These are phyloP conservation scores for Falco punctatus DNA, from an alignment of 2,113 vertebrate genomes.

Conservation along the genomic window DNA sequence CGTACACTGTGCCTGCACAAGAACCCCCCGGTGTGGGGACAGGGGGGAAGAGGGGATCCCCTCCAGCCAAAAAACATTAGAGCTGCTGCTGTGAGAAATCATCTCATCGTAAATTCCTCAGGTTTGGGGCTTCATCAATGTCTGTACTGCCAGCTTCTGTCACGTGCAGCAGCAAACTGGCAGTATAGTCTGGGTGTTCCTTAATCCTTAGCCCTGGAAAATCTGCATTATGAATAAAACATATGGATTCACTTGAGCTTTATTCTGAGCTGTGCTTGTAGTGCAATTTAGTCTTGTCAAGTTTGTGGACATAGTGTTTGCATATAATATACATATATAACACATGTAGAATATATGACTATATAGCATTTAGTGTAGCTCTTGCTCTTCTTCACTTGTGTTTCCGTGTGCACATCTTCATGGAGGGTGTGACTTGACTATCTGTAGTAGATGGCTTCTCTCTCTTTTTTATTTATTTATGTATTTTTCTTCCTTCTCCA, in stretches of 20 bases:
- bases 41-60: background rate
- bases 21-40: background rate
- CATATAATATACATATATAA: background rate
- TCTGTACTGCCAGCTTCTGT: background rate
- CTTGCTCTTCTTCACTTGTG: background rate
- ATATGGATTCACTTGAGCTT: background rate
- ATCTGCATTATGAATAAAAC: background rate
- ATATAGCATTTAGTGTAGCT: background rate
- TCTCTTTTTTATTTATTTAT: background rate
- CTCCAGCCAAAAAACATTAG: background rate
- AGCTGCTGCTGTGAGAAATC: background rate
- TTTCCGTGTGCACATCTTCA: background rate
- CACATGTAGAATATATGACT: background rate
- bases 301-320: background rate
- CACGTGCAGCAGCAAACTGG: background rate
- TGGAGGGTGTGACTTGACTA: background rate
- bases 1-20: background rate
- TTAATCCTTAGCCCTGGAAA: background rate
- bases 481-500: background rate
- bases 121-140: background rate
- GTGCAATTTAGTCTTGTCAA: background rate
- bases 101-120: background rate
- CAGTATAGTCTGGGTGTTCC: background rate
- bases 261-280: background rate
- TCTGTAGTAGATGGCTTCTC: background rate